Base-by-base conservation (phyloP, 2,113 vertebrate species). In the Uria aalge region DNA sequence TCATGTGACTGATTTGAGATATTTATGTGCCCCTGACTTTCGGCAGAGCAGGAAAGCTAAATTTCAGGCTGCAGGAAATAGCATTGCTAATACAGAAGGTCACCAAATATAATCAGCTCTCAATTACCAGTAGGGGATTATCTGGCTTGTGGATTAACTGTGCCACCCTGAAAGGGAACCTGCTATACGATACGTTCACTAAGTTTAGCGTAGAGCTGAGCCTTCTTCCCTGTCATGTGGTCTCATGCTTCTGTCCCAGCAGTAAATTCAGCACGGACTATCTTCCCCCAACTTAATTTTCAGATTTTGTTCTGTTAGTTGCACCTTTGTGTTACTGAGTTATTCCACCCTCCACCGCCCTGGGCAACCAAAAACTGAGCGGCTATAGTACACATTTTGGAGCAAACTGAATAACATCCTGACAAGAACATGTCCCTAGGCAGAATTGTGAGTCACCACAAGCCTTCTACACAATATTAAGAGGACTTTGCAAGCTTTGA, bases 91-190 rank as follows among this genome's bases (percentile, higher is more conserved):
- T 71, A 72, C 18, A 91, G 86, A 92, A 94, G 57, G 84, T 94
- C 78, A 92, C n/a, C 29, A 87, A 90, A 95, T 74, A 90, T n/a
- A 83, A 84, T 89, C 79, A 89, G 41, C 55, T 95, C 88, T 86
- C 76, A 89, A 15, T 90, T 80, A 83, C 63, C 72, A 84, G 50
- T 7, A 55, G 38, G 32, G 32, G 63, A 91, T 94, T 94, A 86
- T 88, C 53, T 77, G 57, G 22, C 34, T 16, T 80, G 69, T 53
- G 78, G 75, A 86, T 97, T 97, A 92, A 79, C 82, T 83, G 34
- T 80, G 72, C 55, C 77, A 36, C 59, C 55, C 72, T 77, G 82
- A 76, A 83, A 92, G 45, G 21, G n/a, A 95, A 82, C 43, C 30
- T 68, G 57, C 66, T 71, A 52, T 59, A 56, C 18, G 72, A 88